Evolutionary conservation across 2,888 invertebrate species (phyloP).

Genomic region (Dicroscelio sp.): DNA sequence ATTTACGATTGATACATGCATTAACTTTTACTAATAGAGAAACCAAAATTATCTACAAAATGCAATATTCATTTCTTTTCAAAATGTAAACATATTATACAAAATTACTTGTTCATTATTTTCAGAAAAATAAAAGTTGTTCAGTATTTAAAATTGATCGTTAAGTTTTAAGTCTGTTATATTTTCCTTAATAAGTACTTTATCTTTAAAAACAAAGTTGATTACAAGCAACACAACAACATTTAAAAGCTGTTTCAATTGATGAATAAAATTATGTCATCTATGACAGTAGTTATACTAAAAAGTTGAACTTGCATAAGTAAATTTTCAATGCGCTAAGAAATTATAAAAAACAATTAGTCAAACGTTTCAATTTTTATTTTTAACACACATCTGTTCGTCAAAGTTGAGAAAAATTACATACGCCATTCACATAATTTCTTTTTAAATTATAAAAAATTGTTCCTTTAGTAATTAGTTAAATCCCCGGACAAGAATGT

Average conservation of each 20-base stretch:
- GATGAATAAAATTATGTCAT: neutral
- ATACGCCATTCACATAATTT: slow-evolving; percentile 52
- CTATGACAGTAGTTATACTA: too few species aligned
- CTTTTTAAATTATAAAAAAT: slow-evolving; percentile 64
- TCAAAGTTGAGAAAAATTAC: slow-evolving; percentile 53
- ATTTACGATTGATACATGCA: too few species aligned
- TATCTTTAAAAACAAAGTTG: neutral
- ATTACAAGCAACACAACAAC: neutral
- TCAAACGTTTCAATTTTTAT: slow-evolving; percentile 56
- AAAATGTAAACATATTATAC: too few species aligned
- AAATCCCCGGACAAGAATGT: slow-evolving; percentile 45
- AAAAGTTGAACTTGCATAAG: neutral
- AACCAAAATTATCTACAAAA: too few species aligned
- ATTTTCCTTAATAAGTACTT: too few species aligned
- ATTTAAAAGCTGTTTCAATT: neutral
- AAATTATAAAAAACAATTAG: slow-evolving; percentile 62
- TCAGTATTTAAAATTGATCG: neutral
- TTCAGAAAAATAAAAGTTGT: too few species aligned
- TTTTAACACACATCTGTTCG: slow-evolving; percentile 49
- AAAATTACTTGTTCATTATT: too few species aligned
- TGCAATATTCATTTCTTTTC: too few species aligned
- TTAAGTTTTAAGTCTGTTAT: too few species aligned
- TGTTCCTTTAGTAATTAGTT: slow-evolving; percentile 36
- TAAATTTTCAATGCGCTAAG: slow-evolving; percentile 10
- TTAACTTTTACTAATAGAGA: too few species aligned